phyloP scores from a whole-genome alignment of 2,113 vertebrate genomes.

The Aix galericulata region DNA sequence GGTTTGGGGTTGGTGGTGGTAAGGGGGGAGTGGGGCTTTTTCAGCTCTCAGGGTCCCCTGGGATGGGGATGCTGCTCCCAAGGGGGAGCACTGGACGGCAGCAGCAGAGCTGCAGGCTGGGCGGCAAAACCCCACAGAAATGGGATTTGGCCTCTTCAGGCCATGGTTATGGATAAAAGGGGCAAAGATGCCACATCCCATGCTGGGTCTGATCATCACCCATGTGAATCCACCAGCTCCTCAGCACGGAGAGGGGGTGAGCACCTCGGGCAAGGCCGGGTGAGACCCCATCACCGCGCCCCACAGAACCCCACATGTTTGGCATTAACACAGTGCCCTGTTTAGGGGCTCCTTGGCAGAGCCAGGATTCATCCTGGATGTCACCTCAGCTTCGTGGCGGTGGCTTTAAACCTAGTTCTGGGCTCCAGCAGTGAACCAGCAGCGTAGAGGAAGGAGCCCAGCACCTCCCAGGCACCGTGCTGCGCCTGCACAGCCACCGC shows the following conservation, averaged over 20 bases:
- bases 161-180: neutral
- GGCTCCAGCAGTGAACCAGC: neutral
- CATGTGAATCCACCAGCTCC: neutral
- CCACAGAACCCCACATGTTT: accelerated
- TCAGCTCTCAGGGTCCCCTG: accelerated
- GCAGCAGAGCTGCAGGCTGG: accelerated
- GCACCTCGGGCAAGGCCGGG: neutral
- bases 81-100: accelerated
- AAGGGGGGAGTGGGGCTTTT: neutral
- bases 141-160: neutral
- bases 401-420: neutral
- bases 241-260: neutral
- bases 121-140: neutral
- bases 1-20: too few species aligned
- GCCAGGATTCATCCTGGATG: neutral
- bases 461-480: neutral
- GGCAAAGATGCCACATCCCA: neutral
- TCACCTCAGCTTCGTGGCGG: too few species aligned
- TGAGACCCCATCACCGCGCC: accelerated
- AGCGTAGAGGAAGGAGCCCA: accelerated
- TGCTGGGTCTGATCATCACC: neutral
- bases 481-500: neutral
- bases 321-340: neutral
- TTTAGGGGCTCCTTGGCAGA: neutral
- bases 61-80: neutral